Base-by-base conservation (phyloP, 2,113 vertebrate genomes). In the Saguinus midas region DNA sequence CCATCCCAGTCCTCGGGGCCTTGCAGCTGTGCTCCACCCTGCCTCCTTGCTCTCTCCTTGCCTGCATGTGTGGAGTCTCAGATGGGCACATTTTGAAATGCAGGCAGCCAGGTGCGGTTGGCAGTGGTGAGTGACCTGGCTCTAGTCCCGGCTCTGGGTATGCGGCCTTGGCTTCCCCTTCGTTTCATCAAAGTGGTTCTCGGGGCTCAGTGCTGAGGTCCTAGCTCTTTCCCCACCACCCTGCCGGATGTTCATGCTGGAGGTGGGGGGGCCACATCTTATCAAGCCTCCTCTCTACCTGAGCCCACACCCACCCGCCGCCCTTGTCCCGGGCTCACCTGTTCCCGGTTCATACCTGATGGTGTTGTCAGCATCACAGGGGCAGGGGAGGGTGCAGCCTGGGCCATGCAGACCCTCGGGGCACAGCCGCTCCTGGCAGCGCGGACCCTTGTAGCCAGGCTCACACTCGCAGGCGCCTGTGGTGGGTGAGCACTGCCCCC, bases 381-480 rank as follows among this genome's bases (percentile, higher is more conserved):
- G 99, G 97, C 99, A 99, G 90, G 98, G 99, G 98, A 98, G 99
- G 98, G 99, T 98, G 98, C 99, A 99, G 96, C 99, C 99, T 61
- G 99, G 99, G 89, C 99, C 99, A 0, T 99, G 99, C 40, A 99
- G 96, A 7, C 99, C 99, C 40, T 99, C 98, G 0, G 99, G 99
- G 89, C 99, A 99, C 97, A 99, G 99, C 16, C 99, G 99, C 61
- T 99, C 99, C 95, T 99, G 99, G 98, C 99, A 99, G 97, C 99
- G 98, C 0, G 99, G 98, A 2, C 99, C 99, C 98, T 99, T 99
- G 98, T 99, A 99, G 64, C 99, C 99, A 0, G 99, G 99, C 76
- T 99, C 99, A 66, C 99, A 99, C 91, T 99, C 97, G 45, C 99
- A 99, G 0, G 99, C 99, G 0, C 99, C 99, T 0, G 99, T 99